These are phyloP conservation scores for Eubasilissa regina DNA, from an alignment of 1,140 invertebrate species.

Conservation along the genomic window DNA sequence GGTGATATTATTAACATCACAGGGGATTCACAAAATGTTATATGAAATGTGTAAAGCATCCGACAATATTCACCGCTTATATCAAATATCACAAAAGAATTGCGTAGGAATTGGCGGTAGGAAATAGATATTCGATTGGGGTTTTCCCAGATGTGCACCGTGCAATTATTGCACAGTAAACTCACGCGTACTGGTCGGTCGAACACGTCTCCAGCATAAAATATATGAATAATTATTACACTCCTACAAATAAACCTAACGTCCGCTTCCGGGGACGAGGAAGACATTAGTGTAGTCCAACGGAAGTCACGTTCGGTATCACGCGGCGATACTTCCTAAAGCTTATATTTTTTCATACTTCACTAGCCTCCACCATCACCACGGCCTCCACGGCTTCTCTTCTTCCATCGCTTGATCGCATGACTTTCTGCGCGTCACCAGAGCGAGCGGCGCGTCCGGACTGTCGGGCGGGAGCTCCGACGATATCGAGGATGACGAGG, in stretches of 20 bases:
- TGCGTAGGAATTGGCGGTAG: background rate
- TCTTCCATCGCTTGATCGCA: conserved; percentile 70
- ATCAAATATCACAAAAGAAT: background rate
- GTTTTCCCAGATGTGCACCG: background rate
- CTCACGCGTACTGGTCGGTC: background rate
- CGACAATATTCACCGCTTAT: too few species aligned
- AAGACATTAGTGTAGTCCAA: conserved; percentile 1
- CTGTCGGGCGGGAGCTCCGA: conserved; percentile 68
- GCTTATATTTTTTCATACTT: conserved; percentile 6
- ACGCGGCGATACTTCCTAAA: conserved; percentile 5
- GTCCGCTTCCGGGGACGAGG: conserved; percentile 29
- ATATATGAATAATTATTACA: conserved; percentile 22
- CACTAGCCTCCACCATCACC: conserved; percentile 71
- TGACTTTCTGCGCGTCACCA: conserved; percentile 79
- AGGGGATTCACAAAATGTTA: background rate
- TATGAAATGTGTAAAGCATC: too few species aligned
- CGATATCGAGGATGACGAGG: conserved; percentile 67
- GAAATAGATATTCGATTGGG: background rate
- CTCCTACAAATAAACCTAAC: conserved; percentile 20
- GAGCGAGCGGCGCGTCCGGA: conserved; percentile 77
- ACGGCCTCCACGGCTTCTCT: conserved; percentile 80
- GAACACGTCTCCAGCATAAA: background rate
- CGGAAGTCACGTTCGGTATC: conserved; percentile 41
- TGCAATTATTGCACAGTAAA: background rate
- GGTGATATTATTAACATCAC: too few species aligned